Percentiles rank a stretch among this genome's conserved stretches.
Evolutionary conservation across 2,888 invertebrate species (phyloP).

Genomic region (Salticus scenicus): DNA sequence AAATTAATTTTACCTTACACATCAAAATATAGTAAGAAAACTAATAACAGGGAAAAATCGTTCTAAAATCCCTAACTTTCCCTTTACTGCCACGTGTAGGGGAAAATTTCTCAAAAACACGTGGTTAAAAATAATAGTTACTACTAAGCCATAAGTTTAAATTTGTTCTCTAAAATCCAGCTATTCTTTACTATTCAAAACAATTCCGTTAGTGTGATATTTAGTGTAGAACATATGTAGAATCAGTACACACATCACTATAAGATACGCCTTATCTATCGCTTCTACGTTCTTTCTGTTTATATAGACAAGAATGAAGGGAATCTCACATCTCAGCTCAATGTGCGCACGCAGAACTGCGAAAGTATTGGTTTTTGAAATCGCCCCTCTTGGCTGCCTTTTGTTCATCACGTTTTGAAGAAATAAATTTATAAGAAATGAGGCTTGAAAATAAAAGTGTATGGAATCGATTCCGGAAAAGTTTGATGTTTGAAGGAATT

Average conservation of each 20-base stretch:
- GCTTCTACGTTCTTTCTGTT: neutral
- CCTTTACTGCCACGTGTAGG: neutral
- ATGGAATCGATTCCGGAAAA: neutral
- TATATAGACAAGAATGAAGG: neutral
- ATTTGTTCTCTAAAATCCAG: too few relatives aligned
- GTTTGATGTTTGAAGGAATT: neutral
- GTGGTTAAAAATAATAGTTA: neutral
- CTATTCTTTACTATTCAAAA: too few relatives aligned
- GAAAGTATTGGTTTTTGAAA: neutral
- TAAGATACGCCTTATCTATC: neutral
- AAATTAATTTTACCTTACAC: too few relatives aligned
- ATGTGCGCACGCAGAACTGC: neutral
- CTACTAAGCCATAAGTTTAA: too few relatives aligned
- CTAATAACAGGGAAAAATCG: neutral
- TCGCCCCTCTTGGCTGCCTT: neutral
- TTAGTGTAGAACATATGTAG: too few relatives aligned
- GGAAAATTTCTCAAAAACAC: neutral
- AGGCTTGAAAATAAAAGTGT: neutral
- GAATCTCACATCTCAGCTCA: neutral
- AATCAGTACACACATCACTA: too few relatives aligned
- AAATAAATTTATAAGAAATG: conserved; percentile 5
- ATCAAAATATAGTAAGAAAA: too few relatives aligned
- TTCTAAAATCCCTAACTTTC: neutral
- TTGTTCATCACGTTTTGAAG: neutral
- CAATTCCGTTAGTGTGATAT: too few relatives aligned